Conservation (phyloP, 2,888 invertebrate genomes). For the Temnothorax ravouxi region DNA sequence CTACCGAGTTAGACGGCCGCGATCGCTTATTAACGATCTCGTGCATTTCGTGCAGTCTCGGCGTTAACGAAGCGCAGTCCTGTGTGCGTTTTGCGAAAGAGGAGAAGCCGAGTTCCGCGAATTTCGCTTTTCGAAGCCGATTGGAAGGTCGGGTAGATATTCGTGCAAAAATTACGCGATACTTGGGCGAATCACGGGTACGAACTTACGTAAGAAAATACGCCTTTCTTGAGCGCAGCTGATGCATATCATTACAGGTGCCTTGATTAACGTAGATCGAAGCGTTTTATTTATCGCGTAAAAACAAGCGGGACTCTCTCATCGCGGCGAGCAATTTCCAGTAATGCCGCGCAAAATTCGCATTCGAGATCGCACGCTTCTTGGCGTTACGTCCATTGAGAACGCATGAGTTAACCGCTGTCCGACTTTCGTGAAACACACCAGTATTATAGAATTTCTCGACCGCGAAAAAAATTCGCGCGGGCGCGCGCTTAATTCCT, state of each 20-base stretch:
- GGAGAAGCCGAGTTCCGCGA: conserved; percentile 28
- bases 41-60: conserved; percentile 47
- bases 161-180: conserved; percentile 31
- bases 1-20: conserved; percentile 50
- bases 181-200: neutral
- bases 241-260: conserved; percentile 15
- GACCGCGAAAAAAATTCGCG: conserved; percentile 21
- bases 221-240: neutral
- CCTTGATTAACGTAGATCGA: conserved; percentile 30
- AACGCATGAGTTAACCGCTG: conserved; percentile 16
- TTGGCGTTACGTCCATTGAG: neutral
- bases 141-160: neutral
- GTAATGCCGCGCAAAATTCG: conserved; percentile 1
- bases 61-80: conserved; percentile 61
- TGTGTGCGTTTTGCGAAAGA: conserved; percentile 33
- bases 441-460: neutral
- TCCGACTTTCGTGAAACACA: conserved; percentile 21
- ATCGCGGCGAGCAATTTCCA: neutral
- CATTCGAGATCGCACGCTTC: neutral
- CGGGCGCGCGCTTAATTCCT: neutral
- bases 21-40: conserved; percentile 69
- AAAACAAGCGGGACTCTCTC: neutral
- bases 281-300: conserved; percentile 12
- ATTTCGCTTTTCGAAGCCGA: conserved; percentile 27
- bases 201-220: conserved; percentile 9